Evolutionary conservation across 2,888 invertebrate species (phyloP), one percentile per base, ranked within the genome.

Genomic region (Synergus gifuensis): DNA sequence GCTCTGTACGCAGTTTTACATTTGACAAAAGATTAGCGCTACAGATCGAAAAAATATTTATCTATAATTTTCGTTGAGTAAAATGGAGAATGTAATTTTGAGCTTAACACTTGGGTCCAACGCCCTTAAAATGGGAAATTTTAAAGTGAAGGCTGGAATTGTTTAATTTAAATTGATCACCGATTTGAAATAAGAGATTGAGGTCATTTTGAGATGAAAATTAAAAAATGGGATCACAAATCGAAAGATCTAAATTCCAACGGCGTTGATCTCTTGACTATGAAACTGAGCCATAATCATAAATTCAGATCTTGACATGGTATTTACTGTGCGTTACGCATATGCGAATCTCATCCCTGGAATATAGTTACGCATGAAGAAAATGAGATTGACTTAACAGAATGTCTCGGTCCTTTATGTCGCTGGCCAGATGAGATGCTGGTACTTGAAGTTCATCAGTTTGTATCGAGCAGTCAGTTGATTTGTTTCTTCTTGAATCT

Each of bases 221-320:
- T 67, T 63, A 28, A 63, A 63, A 28, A 44, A 66, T 42, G 18
- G 9, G 44, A 44, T 67, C 9, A 18, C 40, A 44, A 67, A 14
- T 67, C 16, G 18, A 67, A 22, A 22, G 44, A 67, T 18, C 67
- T 67, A 46, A 44, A 67, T 67, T 67, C 44, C 44, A 67, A 22
- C 14, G 67, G 1, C 67, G 44, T 22, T 67, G 67, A 67, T 67
- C 67, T 67, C 67, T 67, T 42, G 22, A 44, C 44, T 67, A n/a
- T 42, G 44, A 44, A 67, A 67, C 67, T 67, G 67, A 67, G 67
- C 67, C 44, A 67, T 44, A 22, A 67, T 67, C 67, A 22, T 67
- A 67, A 67, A 67, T 67, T 67, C 42, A 67, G 44, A 67, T 67
- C 44, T 67, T 67, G 67, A 22, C 44, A 67, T 67, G 44, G 67